Base-by-base conservation (phyloP, 2,888 invertebrate genomes). In the Papilio gigon region DNA sequence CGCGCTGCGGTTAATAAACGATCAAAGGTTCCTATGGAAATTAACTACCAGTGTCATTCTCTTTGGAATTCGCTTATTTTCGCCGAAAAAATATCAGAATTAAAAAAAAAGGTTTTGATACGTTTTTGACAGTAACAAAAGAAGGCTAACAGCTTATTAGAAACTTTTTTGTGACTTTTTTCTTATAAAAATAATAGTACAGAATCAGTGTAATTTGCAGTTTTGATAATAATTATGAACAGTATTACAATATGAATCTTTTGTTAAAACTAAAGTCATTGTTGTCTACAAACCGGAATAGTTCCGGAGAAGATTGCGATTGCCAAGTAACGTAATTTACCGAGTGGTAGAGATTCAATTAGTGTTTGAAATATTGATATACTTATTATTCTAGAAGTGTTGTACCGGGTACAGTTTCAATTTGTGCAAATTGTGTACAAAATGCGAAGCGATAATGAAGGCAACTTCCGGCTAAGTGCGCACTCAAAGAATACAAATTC, bases 261-360 rank as follows among this genome's bases (percentile, higher is more conserved):
- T 35, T 33, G 35, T 37, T 20, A 35, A 12, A 9, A 8, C 17
- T 3, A 37, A 37, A 37, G 8, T 37, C 37, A 37, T 22, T 59
- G 22, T 59, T 37, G 14, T 37, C 22, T 59, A 14, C 65, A 42
- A 63, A 63, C 37, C 59, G 27, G 66, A 50, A 59, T 42, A 33
- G 62, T 56, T 79, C 78, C 82, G 82, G 79, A 76, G 77, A 68
- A 86, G 83, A 88, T 88, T 86, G 84, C 84, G 82, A 77, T 78
- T 81, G 79, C 84, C 84, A 84, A 81, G 79, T 85, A 87, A 88
- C 87, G 86, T 80, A 87, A 87, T 89, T 88, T 84, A 17, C 80
- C 76, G 76, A 78, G 77, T 82, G 82, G 82, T 84, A 81, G 84
- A 81, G 76, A 22, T 61, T 37, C 17, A 27, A 42, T 37, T 40